Percentiles rank a stretch among this genome's conserved stretches.
Evolutionary conservation across 2,888 invertebrate species (phyloP).

Genomic region (Smittia sp.): DNA sequence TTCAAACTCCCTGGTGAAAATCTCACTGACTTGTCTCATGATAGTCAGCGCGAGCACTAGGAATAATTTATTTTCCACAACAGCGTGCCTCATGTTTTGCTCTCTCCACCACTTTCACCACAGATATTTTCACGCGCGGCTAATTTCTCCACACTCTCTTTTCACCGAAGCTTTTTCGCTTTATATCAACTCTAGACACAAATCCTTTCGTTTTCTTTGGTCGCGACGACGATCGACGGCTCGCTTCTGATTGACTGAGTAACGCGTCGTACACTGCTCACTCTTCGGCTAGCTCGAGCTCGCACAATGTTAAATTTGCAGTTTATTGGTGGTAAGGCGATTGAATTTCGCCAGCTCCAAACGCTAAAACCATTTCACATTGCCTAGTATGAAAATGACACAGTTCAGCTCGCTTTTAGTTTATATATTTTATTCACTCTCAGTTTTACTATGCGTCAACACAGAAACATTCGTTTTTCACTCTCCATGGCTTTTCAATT

Average conservation of each 20-base stretch:
- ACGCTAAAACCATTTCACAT: conserved; percentile 4
- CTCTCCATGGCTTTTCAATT: neutral
- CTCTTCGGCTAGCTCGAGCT: neutral
- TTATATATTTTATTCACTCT: neutral
- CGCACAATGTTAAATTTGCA: neutral
- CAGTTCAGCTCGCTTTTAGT: neutral
- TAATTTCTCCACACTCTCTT: conserved; percentile 9
- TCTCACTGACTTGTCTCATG: neutral
- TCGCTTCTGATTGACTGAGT: neutral
- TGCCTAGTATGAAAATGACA: conserved; percentile 4
- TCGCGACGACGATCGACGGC: neutral
- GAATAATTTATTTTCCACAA: neutral
- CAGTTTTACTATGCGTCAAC: too few species aligned
- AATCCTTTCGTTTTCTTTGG: neutral
- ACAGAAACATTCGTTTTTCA: neutral
- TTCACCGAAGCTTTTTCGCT: neutral
- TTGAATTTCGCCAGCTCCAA: conserved; percentile 4
- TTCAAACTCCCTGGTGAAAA: conserved; percentile 26
- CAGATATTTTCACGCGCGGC: neutral
- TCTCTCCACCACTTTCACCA: conserved; percentile 25
- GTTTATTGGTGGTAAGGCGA: conserved; percentile 6
- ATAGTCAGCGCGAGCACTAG: neutral
- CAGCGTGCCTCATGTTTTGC: neutral
- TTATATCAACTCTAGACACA: neutral
- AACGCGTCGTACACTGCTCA: neutral